Base-by-base conservation (phyloP, 2,113 vertebrate genomes). In the Lonchura striata region DNA sequence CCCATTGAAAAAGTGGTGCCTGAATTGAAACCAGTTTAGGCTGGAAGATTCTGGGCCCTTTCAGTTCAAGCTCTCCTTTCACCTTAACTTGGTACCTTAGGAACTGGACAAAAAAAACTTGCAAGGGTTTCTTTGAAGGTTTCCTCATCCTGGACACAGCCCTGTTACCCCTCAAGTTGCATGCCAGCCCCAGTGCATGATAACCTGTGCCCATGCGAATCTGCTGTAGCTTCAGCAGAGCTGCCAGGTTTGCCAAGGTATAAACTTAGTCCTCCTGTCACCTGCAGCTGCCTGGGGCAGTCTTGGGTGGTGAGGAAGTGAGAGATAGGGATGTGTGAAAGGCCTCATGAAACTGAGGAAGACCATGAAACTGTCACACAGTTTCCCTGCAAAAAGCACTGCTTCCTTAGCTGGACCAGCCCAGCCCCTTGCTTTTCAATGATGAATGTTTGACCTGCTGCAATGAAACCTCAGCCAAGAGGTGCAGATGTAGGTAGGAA, bases 161-260 rank as follows among this genome's bases (percentile, higher is more conserved):
- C 6, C 9, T 3, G 1, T 77, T 52, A 44, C 24, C 8, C 39
- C 11, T 27, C 19, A 31, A 0, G 8, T 5, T n/a, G 6, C 7
- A 13, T 72, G 44, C 21, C 23, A 79, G 33, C 11, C 61, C 44
- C 11, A 4, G 30, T 79, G 31, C 4, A 4, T 28, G 20, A 37
- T 65, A 42, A n/a, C 20, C 21, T 79, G 31, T 79, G 25, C 47
- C 37, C 30, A 1, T 50, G 30, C 35, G 35, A 75, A 20, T 86
- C 42, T 82, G 6, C 52, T 70, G 47, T 61, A 27, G 18, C 35
- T 83, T 80, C 63, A 57, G 37, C 30, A 74, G 44, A 50, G 28
- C 41, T 70, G 13, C 56, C 16, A 46, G 31, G 9, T 63, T n/a
- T 75, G 28, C 27, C 49, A 72, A 27, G 12, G 19, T 28, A 31